phyloP scores from a whole-genome alignment of 1,140 invertebrate species.

The Drosophila nasuta region DNA sequence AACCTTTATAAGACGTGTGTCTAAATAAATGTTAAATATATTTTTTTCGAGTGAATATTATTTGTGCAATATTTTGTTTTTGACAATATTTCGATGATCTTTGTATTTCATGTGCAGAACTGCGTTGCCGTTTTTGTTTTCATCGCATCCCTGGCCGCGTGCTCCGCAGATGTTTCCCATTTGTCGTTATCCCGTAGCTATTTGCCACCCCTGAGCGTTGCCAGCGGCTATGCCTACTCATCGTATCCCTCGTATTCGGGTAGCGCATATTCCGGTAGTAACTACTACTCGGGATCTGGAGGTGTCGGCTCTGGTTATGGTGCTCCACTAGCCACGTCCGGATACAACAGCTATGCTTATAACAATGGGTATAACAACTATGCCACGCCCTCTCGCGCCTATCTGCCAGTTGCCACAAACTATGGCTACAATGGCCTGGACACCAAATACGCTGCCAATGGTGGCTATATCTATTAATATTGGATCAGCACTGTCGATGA shows the following conservation, averaged over 20 bases:
- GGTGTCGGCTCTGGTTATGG: constrained; percentile 35
- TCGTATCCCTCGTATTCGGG: constrained; percentile 48
- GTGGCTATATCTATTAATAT: constrained; percentile 74
- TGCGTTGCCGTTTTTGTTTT: constrained; percentile 31
- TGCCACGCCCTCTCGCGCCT: constrained; percentile 53
- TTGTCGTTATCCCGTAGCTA: constrained; percentile 66
- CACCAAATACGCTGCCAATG: constrained; percentile 74
- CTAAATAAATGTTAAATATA: too few relatives aligned
- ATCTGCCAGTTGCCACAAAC: constrained; percentile 52
- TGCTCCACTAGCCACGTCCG: constrained; percentile 3
- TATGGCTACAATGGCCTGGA: constrained; percentile 63
- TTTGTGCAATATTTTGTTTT: not conserved
- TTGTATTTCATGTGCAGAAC: constrained; percentile 34
- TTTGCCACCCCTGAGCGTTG: constrained; percentile 57
- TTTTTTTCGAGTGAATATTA: not conserved
- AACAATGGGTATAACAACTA: constrained; percentile 55
- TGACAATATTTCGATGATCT: not conserved
- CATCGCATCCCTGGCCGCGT: constrained; percentile 53
- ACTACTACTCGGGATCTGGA: constrained; percentile 40
- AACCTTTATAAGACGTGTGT: too few relatives aligned
- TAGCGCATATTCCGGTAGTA: constrained; percentile 36
- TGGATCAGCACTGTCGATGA: not conserved
- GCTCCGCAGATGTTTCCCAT: constrained; percentile 68
- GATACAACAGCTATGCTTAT: constrained; percentile 56
- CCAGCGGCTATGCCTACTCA: constrained; percentile 23